Base-by-base conservation (phyloP, 2,113 vertebrate species). In the Stercorarius parasiticus region DNA sequence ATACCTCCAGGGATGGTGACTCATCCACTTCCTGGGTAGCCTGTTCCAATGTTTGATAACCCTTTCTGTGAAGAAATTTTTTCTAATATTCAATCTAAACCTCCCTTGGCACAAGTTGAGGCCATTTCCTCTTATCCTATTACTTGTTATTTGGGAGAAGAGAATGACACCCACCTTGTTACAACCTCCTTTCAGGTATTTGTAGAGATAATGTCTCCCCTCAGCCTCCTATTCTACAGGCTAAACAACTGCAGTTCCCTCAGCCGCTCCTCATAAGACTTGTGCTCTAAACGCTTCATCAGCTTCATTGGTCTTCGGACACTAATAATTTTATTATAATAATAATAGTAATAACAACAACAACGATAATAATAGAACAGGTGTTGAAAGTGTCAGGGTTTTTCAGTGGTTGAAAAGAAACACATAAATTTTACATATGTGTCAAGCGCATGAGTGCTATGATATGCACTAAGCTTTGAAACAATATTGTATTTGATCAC, bases 371-470 rank as follows among this genome's bases (percentile, higher is more conserved):
- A 66, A 42, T 10, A 70, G 13, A 72, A 67, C 5, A 72, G 2
- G 6, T 70, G n/a, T 62, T 72, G 27, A 82, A 90, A 87, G 15
- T 6, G 0, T 38, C 32, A 18, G 19, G 3, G 0, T 1, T 67
- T 83, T 90, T 78, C 59, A 80, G 61, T 29, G 15, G 13, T 65
- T 91, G 45, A 73, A 92, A 91, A 82, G 15, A 59, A 91, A 30
- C 15, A 65, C 0, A 0, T 8, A 42, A 64, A 22, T 47, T 81
- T 49, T 78, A 73, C 30, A 27, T 40, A 26, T 19, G 13, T 66
- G 25, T 53, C 62, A 80, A 85, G 18, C 4, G 90, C 13, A 29
- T 11, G 76, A 87, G 9, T 50, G 10, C 13, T 89, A 20, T 67
- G 40, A 49, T 26, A 34, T 5, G 5, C 23, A 19, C 11, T 69